Conservation (phyloP, 2,113 vertebrate genomes). For the Cichladusa arquata region DNA sequence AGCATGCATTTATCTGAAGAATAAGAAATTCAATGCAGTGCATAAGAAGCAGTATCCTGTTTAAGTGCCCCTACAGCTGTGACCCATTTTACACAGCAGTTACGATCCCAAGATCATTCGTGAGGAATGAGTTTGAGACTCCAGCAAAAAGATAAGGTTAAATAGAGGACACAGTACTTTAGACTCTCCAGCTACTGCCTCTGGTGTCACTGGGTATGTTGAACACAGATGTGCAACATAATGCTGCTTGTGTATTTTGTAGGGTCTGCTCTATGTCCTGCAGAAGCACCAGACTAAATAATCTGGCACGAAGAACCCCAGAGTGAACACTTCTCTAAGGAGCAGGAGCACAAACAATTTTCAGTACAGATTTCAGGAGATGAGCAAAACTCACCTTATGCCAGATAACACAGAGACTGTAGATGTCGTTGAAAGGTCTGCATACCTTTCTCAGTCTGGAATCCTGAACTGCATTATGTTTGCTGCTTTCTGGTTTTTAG, state of each 20-base stretch:
- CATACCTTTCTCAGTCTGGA: background rate
- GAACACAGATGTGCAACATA: fast-evolving
- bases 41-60: background rate
- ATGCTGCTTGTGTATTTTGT: background rate
- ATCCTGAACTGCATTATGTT: background rate
- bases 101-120: background rate
- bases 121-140: background rate
- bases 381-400: background rate
- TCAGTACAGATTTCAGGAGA: background rate
- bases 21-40: background rate
- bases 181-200: background rate
- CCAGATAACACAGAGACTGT: background rate
- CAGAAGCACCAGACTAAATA: background rate
- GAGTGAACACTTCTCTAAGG: background rate
- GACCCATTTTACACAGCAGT: background rate
- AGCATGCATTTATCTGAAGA: background rate
- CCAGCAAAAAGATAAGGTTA: background rate
- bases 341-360: background rate
- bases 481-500: background rate
- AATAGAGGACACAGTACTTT: background rate
- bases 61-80: background rate
- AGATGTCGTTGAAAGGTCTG: background rate
- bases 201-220: no score
- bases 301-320: background rate
- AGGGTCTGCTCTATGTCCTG: background rate